Conservation (phyloP, 2,888 invertebrate species). For the Cephus nigrinus region DNA sequence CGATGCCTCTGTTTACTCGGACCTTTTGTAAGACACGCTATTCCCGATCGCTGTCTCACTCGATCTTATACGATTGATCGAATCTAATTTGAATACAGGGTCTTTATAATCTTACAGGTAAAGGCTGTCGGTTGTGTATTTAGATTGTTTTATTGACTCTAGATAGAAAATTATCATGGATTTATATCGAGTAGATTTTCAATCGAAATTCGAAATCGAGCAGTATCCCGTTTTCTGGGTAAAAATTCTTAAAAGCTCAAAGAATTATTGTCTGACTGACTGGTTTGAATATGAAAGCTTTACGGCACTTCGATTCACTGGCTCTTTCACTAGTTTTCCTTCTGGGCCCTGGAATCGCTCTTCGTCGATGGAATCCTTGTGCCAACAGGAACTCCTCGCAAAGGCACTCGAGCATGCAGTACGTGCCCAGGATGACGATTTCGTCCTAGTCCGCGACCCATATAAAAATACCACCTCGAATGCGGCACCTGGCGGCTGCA, state of each 20-base stretch:
- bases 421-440: constrained; percentile 38
- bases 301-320: constrained; percentile 2
- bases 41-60: neutral
- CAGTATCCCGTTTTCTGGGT: neutral
- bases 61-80: neutral
- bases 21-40: neutral
- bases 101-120: neutral
- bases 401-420: constrained; percentile 30
- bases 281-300: constrained; percentile 20
- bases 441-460: constrained; percentile 4
- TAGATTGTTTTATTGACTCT: neutral
- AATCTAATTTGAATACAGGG: neutral
- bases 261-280: neutral
- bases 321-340: neutral
- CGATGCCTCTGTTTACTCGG: too few relatives aligned
- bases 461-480: neutral
- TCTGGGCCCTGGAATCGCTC: neutral
- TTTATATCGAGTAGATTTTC: neutral
- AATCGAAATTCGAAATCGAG: neutral
- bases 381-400: constrained; percentile 23
- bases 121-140: neutral
- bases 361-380: constrained; percentile 19
- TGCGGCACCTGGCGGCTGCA: neutral
- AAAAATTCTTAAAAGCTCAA: neutral
- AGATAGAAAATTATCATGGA: neutral